A percentile compares a stretch with the other conserved stretches of the same genome.
Conservation (phyloP, 1,140 invertebrate species). For the Antheraea mylitta region DNA sequence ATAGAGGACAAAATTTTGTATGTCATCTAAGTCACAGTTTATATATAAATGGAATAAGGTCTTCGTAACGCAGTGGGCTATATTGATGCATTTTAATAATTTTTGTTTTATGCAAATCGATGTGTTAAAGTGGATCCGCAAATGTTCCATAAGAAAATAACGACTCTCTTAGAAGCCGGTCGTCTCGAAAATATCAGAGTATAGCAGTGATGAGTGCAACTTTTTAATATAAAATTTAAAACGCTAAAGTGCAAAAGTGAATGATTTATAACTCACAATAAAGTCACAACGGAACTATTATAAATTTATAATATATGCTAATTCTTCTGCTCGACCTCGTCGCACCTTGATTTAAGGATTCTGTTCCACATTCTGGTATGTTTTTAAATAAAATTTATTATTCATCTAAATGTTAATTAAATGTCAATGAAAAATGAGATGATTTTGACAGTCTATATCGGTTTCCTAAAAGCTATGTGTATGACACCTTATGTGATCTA, state of each 20-base stretch:
- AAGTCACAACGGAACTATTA: slow-evolving; percentile 32
- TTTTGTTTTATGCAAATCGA: slow-evolving; percentile 55
- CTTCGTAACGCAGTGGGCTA: slow-evolving; percentile 39
- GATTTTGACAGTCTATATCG: slow-evolving; percentile 55
- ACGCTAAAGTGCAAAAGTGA: slow-evolving; percentile 34
- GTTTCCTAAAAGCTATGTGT: slow-evolving; percentile 55
- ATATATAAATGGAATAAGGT: slow-evolving; percentile 42
- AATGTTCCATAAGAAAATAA: slow-evolving; percentile 51
- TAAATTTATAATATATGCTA: slow-evolving; percentile 60
- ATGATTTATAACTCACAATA: slow-evolving; percentile 33
- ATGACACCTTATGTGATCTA: slow-evolving; percentile 59
- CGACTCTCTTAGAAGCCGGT: slow-evolving; percentile 44
- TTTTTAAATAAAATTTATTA: slow-evolving; percentile 68
- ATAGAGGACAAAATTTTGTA: slow-evolving; percentile 26
- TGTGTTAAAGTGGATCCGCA: slow-evolving; percentile 39
- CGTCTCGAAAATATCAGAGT: slow-evolving; percentile 38
- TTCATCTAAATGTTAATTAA: slow-evolving; percentile 72
- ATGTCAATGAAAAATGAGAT: slow-evolving; percentile 62
- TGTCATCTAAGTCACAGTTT: slow-evolving; percentile 30
- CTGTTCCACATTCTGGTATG: slow-evolving; percentile 69
- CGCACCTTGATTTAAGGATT: slow-evolving; percentile 61
- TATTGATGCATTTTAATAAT: slow-evolving; percentile 46
- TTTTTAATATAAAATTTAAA: slow-evolving; percentile 21
- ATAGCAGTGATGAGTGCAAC: slow-evolving; percentile 12
- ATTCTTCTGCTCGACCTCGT: slow-evolving; percentile 61